phyloP scores from a whole-genome alignment of 2,797 vertebrate species.

The Pipistrellus kuhlii region DNA sequence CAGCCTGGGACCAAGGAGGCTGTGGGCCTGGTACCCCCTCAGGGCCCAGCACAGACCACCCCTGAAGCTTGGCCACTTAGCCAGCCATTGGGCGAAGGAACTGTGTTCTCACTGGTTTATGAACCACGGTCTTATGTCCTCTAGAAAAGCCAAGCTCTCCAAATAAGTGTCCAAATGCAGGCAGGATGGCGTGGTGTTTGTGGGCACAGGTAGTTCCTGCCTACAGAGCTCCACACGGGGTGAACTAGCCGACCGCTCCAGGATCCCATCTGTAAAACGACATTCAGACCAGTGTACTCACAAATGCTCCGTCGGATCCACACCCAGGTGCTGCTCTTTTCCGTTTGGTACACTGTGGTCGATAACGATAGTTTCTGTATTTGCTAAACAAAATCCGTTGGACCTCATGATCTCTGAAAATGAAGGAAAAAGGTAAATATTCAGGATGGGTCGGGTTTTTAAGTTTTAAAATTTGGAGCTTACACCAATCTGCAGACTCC shows the following conservation, averaged over 20 bases:
- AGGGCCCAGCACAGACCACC: not conserved
- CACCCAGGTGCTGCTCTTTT: conserved; percentile 93
- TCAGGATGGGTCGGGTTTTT: too few species aligned
- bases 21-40: rapidly evolving
- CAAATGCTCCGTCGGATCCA: conserved; percentile 93
- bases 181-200: not conserved
- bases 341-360: conserved; percentile 93
- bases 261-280: not conserved
- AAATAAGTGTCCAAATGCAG: not conserved
- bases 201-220: too few species aligned
- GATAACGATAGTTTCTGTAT: conserved; percentile 98
- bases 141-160: not conserved
- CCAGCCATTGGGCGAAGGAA: not conserved
- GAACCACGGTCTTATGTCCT: not conserved
- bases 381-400: conserved; percentile 98
- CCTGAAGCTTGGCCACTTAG: not conserved
- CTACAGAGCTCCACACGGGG: rapidly evolving
- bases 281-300: conserved; percentile 85
- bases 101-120: not conserved
- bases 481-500: too few species aligned
- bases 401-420: conserved; percentile 97
- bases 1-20: not conserved
- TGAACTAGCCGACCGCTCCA: not conserved
- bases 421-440: conserved; percentile 24
- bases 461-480: not conserved